phyloP scores from a whole-genome alignment of 2,888 invertebrate genomes.

The Pocota personata region DNA sequence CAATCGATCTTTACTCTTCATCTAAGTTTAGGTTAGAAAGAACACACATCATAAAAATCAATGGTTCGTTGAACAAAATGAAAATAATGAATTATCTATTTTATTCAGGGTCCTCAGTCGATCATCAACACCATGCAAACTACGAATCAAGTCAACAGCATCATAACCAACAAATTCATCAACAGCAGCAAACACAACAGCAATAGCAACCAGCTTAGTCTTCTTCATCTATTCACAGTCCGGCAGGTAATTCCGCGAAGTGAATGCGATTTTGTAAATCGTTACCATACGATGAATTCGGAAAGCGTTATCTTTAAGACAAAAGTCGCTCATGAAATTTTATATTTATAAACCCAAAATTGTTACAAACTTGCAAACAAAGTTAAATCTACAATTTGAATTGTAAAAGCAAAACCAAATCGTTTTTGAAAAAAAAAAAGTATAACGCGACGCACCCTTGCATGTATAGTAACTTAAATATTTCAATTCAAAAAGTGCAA shows the following conservation, averaged over 20 bases:
- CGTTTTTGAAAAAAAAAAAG: background rate
- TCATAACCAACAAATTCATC: conserved; percentile 68
- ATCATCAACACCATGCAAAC: conserved; percentile 73
- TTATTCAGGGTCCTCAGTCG: conserved; percentile 37
- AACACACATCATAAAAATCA: background rate
- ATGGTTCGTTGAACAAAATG: background rate
- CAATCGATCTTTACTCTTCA: background rate
- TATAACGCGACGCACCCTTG: conserved; percentile 39
- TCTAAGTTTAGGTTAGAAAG: background rate
- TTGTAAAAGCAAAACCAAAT: background rate
- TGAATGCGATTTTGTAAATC: background rate
- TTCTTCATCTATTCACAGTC: background rate
- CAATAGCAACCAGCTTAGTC: conserved; percentile 14
- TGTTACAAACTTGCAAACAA: background rate
- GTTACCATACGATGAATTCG: background rate
- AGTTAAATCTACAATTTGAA: background rate
- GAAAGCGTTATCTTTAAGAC: background rate
- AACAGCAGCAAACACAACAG: conserved; percentile 59
- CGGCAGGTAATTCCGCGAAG: background rate
- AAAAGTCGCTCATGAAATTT: background rate
- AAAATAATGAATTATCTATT: background rate
- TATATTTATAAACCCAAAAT: background rate
- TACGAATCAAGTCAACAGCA: conserved; percentile 69
- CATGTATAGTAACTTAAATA: conserved; percentile 32
- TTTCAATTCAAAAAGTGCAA: conserved; percentile 8